phyloP scores from a whole-genome alignment of 2,888 invertebrate species.

The Dasypogon diadema region DNA sequence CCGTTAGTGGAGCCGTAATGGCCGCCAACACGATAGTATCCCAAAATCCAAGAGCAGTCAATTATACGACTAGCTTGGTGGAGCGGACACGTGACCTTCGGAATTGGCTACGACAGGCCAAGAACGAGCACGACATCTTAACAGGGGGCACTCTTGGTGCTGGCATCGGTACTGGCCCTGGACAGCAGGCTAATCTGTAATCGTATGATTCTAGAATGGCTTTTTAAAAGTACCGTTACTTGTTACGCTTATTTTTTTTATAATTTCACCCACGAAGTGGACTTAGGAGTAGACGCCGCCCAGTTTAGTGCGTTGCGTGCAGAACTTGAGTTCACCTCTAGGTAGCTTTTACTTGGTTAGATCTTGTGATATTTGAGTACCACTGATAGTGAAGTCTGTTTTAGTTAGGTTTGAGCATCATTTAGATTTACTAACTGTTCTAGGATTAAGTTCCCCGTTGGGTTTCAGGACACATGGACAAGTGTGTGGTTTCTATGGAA shows the following conservation, averaged over 20 bases:
- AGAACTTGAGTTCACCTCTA: background rate
- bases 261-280: background rate
- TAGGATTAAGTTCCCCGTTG: background rate
- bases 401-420: background rate
- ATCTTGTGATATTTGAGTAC: background rate
- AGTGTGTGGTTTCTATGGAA: background rate
- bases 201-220: conserved; percentile 11
- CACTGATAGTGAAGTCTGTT: background rate
- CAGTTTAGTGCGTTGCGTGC: background rate
- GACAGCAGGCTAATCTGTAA: conserved; percentile 44
- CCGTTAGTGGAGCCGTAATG: conserved; percentile 66
- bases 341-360: background rate
- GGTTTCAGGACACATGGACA: background rate
- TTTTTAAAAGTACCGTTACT: background rate
- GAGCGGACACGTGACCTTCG: conserved; percentile 76
- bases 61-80: conserved; percentile 74
- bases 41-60: conserved; percentile 68
- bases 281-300: background rate
- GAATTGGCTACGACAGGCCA: conserved; percentile 75
- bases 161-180: background rate
- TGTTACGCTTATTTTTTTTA: background rate
- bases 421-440: background rate
- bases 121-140: conserved; percentile 67
- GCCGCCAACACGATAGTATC: conserved; percentile 68
- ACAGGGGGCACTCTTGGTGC: conserved; percentile 42